Evolutionary conservation across 2,797 vertebrate species (phyloP).

Genomic region (Taenioides sp.): DNA sequence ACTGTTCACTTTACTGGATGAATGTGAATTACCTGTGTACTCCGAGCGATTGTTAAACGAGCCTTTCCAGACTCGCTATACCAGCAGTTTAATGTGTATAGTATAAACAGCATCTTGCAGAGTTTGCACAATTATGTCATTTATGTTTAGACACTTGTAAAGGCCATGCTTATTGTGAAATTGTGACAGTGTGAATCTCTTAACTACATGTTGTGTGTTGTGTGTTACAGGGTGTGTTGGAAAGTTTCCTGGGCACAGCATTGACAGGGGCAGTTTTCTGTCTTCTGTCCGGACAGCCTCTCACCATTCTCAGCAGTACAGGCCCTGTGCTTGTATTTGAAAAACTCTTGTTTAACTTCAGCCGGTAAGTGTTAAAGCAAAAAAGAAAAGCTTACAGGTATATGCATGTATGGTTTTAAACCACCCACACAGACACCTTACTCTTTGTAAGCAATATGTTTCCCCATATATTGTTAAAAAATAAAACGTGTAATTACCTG

Average conservation of each 20-base stretch:
- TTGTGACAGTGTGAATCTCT: not conserved
- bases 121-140: constrained; percentile 20
- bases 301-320: constrained; percentile 96
- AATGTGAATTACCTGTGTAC: not conserved
- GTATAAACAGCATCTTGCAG: constrained; percentile 27
- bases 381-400: not conserved
- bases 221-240: constrained; percentile 67
- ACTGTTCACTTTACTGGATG: not conserved
- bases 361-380: constrained; percentile 83
- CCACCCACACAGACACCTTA: not conserved
- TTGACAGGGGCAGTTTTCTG: constrained; percentile 90
- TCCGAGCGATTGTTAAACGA: constrained; percentile 17
- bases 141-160: not conserved
- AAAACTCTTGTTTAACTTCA: constrained; percentile 93
- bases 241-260: constrained; percentile 94
- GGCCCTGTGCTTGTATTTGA: constrained; percentile 97
- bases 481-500: not conserved
- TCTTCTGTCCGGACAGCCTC: constrained; percentile 91
- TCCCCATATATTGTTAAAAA: not conserved
- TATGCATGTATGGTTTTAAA: not conserved
- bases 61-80: constrained; percentile 36
- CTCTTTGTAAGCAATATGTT: not conserved
- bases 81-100: constrained; percentile 15
- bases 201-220: constrained; percentile 6
- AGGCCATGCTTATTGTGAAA: constrained; percentile 7